Evolutionary conservation across 2,888 invertebrate species (phyloP), one percentile per base, ranked within the genome.

Genomic region (Ochropleura plecta): DNA sequence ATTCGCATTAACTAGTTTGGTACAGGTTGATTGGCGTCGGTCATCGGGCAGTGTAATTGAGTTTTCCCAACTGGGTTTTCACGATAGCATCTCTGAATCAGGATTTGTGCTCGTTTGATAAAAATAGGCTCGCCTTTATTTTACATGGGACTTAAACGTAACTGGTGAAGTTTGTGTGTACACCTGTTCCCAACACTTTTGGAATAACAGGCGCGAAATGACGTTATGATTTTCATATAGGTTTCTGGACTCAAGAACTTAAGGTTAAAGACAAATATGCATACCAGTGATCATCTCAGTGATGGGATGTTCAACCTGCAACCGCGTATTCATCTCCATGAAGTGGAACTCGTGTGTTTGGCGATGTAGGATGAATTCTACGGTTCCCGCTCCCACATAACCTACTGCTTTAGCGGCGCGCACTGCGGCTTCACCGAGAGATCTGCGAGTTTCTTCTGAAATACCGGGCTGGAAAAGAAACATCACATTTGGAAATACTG

Each of bases 301-400:
- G 76, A 99, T 98, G 0, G 99, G 99, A 97, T 99, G 99, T 92
- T 99, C 99, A 0, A 99, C 99, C 94, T 99, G 99, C 49, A 99
- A 96, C 59, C 99, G 97, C 0, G 99, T 99, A 94, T 99, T 99
- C 99, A 99, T 99, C 97, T 99, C 99, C 99, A 99, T 99, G 93
- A 99, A 99, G 95, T 99, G 99, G 93, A 99, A 99, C 79, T 98
- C 98, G 84, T 98, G 98, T 63, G 98, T 97, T 72, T 97, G 96
- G 71, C 98, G 97, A 92, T 99, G 99, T 92, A 99, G 97, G 85
- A 99, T 99, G 93, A 99, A 99, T 94, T 99, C 99, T 0, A 99
- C 99, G 0, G 99, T 99, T 46, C 99, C 99, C 5, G 99, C 99
- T 40, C 99, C 99, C 0, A 99, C 99, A 93, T 99, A 99, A 60